Evolutionary conservation across 2,113 vertebrate genomes (phyloP).

Genomic region (Alexandromys fortis): DNA sequence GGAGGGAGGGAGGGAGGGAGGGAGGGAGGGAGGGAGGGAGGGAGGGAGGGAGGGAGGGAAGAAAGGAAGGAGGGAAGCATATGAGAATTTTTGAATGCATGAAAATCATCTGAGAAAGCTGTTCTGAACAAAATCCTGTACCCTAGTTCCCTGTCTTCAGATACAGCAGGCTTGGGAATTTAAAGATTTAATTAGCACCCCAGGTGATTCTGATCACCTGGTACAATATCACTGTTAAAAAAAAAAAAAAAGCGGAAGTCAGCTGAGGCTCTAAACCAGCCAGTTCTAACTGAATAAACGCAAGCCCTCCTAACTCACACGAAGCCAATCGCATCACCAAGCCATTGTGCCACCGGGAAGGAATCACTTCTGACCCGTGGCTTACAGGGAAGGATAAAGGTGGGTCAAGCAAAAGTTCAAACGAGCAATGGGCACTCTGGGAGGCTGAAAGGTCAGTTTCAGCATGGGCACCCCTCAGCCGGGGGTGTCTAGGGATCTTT

Average conservation of each 20-base stretch:
- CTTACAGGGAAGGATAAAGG: background rate
- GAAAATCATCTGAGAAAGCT: background rate
- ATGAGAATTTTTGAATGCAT: background rate
- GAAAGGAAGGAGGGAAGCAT: background rate
- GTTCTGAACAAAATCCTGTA: background rate
- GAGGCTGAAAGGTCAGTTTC: background rate
- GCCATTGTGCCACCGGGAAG: background rate
- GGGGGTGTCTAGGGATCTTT: background rate
- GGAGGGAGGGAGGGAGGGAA: fast-evolving
- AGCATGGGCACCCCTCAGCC: background rate
- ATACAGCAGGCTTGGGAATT: background rate
- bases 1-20: background rate
- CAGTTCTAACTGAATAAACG: background rate
- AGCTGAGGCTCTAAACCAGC: conserved; percentile 21
- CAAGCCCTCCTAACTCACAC: background rate
- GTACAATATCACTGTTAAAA: background rate
- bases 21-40: fast-evolving
- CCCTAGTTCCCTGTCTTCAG: background rate
- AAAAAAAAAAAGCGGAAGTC: background rate
- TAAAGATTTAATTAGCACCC: background rate
- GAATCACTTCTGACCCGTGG: background rate
- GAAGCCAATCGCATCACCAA: background rate
- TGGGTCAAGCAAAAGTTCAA: background rate
- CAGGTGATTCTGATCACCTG: background rate
- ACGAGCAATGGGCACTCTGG: background rate